Conservation (phyloP, 23 tunicate species). For the Styela clava region DNA sequence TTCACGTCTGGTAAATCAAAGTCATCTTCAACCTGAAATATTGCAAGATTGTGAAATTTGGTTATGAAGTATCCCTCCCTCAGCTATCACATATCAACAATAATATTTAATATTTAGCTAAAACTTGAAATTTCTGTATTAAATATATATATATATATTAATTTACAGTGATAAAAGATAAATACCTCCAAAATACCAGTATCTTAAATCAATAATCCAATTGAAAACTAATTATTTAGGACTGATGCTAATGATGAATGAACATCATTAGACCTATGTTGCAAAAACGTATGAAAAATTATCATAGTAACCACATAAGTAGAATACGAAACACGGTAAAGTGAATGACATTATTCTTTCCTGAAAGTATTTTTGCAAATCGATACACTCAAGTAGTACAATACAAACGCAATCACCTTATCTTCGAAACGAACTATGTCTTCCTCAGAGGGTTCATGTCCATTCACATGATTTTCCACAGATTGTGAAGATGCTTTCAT, state of each 20-base stretch:
- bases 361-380: no score
- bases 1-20: slow-evolving; percentile 71
- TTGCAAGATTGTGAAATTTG: not conserved
- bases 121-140: not conserved
- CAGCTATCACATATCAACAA: not conserved
- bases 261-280: no score
- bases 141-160: not conserved
- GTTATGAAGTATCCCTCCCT: no score
- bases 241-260: not conserved
- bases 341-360: no score
- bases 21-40: slow-evolving; percentile 60
- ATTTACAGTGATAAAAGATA: no score
- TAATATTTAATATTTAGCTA: not conserved
- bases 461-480: not conserved
- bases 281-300: not conserved
- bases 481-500: not conserved
- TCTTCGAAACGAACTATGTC: slow-evolving; percentile 23
- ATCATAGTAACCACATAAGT: no score
- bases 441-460: not conserved
- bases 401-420: slow-evolving; percentile 1
- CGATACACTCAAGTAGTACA: no score
- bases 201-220: no score
- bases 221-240: no score
- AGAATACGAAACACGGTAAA: no score
- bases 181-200: no score